Percentiles rank a stretch among this genome's conserved stretches.
Conservation (phyloP, 2,888 invertebrate species). For the Stramonita haemastoma region DNA sequence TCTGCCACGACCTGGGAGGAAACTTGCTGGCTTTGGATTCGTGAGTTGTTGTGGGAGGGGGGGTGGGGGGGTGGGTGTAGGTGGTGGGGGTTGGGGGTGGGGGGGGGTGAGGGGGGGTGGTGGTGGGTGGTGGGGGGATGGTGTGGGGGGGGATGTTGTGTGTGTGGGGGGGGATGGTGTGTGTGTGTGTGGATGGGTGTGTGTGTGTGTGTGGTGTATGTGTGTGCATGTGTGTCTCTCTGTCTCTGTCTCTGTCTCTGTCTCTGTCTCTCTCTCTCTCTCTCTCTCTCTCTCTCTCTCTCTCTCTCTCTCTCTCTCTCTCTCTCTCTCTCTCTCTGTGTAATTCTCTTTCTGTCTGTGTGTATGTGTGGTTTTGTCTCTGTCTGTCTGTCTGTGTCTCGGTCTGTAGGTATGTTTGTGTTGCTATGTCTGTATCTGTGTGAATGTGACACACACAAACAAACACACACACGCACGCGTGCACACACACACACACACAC, state of each 20-base stretch:
- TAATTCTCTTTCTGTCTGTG: too few relatives aligned
- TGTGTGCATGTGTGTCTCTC: too few relatives aligned
- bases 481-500: too few relatives aligned
- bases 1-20: slow-evolving; percentile 52
- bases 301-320: background rate
- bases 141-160: background rate
- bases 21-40: slow-evolving; percentile 55
- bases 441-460: too few relatives aligned
- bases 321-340: background rate
- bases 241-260: background rate
- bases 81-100: background rate
- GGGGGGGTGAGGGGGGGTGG: background rate
- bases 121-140: background rate
- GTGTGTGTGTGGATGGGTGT: background rate
- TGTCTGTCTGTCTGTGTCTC: too few relatives aligned
- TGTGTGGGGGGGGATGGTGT: background rate
- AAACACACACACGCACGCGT: too few relatives aligned
- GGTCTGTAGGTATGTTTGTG: too few relatives aligned
- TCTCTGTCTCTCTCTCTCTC: background rate
- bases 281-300: background rate
- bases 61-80: background rate
- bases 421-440: too few relatives aligned
- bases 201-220: background rate
- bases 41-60: background rate
- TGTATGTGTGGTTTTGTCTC: too few relatives aligned